phyloP scores from a whole-genome alignment of 2,797 vertebrate species.

The Aplochiton taeniatus region DNA sequence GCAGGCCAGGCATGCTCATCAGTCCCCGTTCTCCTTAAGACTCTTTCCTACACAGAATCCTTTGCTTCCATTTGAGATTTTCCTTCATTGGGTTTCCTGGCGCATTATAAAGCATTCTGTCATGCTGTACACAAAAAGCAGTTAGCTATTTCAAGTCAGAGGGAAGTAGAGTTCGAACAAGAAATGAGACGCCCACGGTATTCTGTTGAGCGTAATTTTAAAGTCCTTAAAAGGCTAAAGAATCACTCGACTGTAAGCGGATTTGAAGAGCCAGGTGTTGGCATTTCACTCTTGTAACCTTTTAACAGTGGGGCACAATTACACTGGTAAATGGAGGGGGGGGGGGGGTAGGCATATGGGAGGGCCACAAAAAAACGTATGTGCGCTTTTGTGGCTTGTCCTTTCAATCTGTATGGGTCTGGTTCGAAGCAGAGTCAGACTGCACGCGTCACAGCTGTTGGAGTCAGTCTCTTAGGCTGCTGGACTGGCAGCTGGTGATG shows the following conservation, averaged over 20 bases:
- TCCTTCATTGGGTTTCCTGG: no score
- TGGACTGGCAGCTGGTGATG: constrained; percentile 52
- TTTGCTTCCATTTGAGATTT: not conserved
- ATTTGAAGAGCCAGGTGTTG: constrained; percentile 40
- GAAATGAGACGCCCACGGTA: no score
- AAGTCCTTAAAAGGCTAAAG: constrained; percentile 10
- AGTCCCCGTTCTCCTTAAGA: not conserved
- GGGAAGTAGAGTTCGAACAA: no score
- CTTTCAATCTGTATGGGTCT: constrained; percentile 37
- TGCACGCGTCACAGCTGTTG: constrained; percentile 28
- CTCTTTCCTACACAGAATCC: not conserved
- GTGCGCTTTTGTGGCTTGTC: constrained; percentile 44
- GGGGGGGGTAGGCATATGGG: no score
- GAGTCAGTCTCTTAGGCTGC: constrained; percentile 34
- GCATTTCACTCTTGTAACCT: constrained; percentile 36
- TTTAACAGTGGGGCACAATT: constrained; percentile 49
- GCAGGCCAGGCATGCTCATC: constrained; percentile 13
- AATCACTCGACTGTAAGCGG: constrained; percentile 5
- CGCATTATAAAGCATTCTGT: no score
- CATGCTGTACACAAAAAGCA: no score
- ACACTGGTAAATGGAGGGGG: constrained; percentile 30
- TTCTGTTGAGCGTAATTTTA: constrained; percentile 34
- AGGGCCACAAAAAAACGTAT: constrained; percentile 45
- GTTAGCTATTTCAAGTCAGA: no score
- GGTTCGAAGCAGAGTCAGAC: not conserved